phyloP scores from a whole-genome alignment of 1,140 invertebrate genomes.

The Elymnias hypermnestra region DNA sequence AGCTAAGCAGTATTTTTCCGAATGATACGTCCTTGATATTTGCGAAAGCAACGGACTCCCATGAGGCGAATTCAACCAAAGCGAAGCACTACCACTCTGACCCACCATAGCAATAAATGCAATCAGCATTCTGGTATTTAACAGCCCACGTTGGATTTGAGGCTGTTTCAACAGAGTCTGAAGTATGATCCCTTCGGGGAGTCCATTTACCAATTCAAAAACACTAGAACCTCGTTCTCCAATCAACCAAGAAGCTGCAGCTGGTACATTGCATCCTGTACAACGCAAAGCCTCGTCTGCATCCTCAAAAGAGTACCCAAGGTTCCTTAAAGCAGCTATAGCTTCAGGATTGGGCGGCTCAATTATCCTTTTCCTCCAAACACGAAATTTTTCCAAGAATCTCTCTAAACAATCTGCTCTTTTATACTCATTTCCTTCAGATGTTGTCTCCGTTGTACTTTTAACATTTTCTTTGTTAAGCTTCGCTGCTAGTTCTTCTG shows the following conservation, averaged over 20 bases:
- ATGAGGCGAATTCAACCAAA: conserved; percentile 64
- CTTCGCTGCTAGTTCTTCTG: conserved; percentile 48
- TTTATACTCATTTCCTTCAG: conserved; percentile 5
- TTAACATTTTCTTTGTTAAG: conserved; percentile 21
- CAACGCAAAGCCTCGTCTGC: conserved; percentile 40
- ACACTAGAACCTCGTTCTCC: conserved; percentile 58
- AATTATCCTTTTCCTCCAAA: conserved; percentile 45
- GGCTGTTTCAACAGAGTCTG: conserved; percentile 59
- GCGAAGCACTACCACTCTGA: conserved; percentile 47
- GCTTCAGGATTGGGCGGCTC: conserved; percentile 49
- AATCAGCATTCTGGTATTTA: conserved; percentile 65
- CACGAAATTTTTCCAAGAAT: conserved; percentile 57
- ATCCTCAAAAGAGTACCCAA: conserved; percentile 47
- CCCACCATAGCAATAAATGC: conserved; percentile 68
- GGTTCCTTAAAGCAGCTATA: conserved; percentile 39
- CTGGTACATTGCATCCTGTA: conserved; percentile 57
- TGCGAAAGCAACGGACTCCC: conserved; percentile 57
- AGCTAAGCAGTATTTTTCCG: conserved; percentile 63
- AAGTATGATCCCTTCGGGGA: conserved; percentile 53
- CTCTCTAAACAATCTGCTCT: conserved; percentile 51
- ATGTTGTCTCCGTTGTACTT: no score
- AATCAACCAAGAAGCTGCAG: conserved; percentile 57
- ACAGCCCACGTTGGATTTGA: conserved; percentile 53
- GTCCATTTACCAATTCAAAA: conserved; percentile 51
- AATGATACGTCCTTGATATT: conserved; percentile 63